phyloP scores from a whole-genome alignment of 1,140 invertebrate species.

The Zaprionus gabonicus region DNA sequence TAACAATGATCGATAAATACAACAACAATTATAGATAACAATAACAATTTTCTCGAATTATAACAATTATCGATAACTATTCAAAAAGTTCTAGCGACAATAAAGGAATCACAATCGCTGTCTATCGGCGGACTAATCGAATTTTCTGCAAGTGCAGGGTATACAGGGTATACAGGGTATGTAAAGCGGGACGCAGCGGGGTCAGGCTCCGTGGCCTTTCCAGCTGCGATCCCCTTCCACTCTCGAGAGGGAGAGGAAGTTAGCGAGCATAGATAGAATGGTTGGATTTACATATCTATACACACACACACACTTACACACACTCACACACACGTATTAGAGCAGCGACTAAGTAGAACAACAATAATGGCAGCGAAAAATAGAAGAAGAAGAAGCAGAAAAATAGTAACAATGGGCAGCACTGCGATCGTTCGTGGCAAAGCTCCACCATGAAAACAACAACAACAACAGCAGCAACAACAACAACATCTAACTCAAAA shows the following conservation, averaged over 20 bases:
- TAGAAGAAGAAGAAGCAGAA: conserved; percentile 9
- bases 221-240: background rate
- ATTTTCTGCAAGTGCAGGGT: background rate
- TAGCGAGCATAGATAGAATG: conserved; percentile 59
- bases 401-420: conserved; percentile 62
- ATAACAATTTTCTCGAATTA: too few species aligned
- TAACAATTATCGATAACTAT: too few species aligned
- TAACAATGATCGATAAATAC: too few species aligned
- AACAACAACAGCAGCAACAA: conserved; percentile 12
- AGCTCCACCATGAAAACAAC: conserved; percentile 63
- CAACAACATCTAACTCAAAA: conserved; percentile 62
- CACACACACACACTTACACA: background rate
- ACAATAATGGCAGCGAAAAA: conserved; percentile 31
- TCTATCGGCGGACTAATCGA: too few species aligned
- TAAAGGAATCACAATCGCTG: background rate
- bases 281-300: conserved; percentile 27
- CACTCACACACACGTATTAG: conserved; percentile 39
- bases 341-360: conserved; percentile 74
- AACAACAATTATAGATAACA: too few species aligned
- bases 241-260: conserved; percentile 45
- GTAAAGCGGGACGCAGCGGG: background rate
- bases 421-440: conserved; percentile 62
- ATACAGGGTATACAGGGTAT: background rate
- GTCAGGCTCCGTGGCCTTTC: background rate
- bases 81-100: too few species aligned